Evolutionary conservation across 2,888 invertebrate species (phyloP).

Genomic region (Watsonalla cultraria): DNA sequence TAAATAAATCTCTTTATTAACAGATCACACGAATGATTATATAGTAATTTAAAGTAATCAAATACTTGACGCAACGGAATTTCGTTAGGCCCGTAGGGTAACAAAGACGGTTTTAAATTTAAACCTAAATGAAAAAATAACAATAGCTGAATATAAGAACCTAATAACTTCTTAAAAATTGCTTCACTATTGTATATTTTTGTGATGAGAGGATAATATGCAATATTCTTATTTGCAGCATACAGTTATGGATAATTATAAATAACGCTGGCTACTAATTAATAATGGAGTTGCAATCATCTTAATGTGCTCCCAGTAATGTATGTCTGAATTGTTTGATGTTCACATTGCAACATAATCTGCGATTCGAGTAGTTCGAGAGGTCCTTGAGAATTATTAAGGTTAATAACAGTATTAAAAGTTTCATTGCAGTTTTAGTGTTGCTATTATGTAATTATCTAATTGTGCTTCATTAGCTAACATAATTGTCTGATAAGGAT

Average conservation of each 20-base stretch:
- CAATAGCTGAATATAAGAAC: too few relatives aligned
- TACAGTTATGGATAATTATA: not conserved
- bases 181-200: not conserved
- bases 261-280: constrained; percentile 5
- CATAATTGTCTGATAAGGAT: not conserved
- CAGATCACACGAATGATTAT: too few relatives aligned
- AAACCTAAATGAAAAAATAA: too few relatives aligned
- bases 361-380: constrained; percentile 27
- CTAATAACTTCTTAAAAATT: too few relatives aligned
- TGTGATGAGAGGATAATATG: not conserved
- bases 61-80: too few relatives aligned
- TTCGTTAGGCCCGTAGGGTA: too few relatives aligned
- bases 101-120: too few relatives aligned
- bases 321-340: constrained; percentile 3
- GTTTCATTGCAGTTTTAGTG: constrained; percentile 15
- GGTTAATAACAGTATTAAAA: constrained; percentile 35
- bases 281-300: constrained; percentile 12
- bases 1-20: too few relatives aligned
- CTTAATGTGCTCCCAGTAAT: constrained; percentile 18
- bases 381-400: constrained; percentile 26
- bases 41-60: too few relatives aligned
- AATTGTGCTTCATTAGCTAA: not conserved
- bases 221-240: not conserved
- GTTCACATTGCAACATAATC: constrained; percentile 20
- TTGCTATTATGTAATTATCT: not conserved